These are phyloP conservation scores for Sicus ferrugineus DNA, from an alignment of 2,888 invertebrate species.

Conservation along the genomic window DNA sequence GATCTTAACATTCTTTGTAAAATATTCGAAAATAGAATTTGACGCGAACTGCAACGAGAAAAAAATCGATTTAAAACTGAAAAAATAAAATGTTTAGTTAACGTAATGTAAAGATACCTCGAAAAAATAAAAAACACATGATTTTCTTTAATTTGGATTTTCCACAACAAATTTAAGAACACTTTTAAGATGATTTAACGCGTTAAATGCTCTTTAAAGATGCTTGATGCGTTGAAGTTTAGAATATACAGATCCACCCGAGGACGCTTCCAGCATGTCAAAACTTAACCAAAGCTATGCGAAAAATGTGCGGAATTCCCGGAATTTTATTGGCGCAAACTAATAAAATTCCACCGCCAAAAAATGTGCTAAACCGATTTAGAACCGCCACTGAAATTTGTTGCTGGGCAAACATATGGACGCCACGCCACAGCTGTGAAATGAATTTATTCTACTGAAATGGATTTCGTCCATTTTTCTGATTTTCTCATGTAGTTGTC, in stretches of 20 bases:
- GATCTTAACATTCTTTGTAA: slow-evolving; percentile 21
- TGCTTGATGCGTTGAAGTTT: background rate
- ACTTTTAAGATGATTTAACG: too few species aligned
- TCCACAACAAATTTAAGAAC: too few species aligned
- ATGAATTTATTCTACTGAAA: too few species aligned
- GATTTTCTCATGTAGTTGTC: too few species aligned
- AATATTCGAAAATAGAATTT: slow-evolving; percentile 1
- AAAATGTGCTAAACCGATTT: background rate
- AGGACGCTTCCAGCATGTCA: background rate
- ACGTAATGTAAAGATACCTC: too few species aligned
- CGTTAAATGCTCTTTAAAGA: too few species aligned
- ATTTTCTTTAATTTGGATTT: too few species aligned
- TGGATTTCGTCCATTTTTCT: too few species aligned
- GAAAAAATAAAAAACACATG: too few species aligned
- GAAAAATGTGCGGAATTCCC: too few species aligned
- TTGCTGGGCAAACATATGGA: too few species aligned
- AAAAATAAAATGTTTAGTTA: background rate
- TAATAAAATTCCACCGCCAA: background rate
- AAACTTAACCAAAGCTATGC: background rate
- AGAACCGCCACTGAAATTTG: background rate
- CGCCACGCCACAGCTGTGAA: too few species aligned
- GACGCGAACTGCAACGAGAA: slow-evolving; percentile 27
- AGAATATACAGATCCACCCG: background rate
- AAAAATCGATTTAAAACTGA: background rate
- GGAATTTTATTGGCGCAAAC: background rate